These are phyloP conservation scores for Agrotis exclamationis DNA, from an alignment of 2,888 invertebrate species.

Conservation along the genomic window DNA sequence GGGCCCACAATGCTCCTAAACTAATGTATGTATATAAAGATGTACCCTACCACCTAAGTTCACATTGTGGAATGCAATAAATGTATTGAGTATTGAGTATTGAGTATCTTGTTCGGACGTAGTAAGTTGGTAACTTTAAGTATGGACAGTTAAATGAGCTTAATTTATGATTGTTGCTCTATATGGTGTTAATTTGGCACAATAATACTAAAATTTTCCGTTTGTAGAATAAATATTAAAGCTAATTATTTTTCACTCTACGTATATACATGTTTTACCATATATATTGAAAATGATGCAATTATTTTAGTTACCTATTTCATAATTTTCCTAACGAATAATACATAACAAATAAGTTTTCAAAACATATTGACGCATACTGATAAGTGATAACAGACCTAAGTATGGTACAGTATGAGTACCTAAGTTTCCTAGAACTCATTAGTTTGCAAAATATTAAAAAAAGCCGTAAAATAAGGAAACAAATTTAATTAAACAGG, in stretches of 20 bases:
- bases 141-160: slow-evolving; percentile 34
- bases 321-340: slow-evolving; percentile 10
- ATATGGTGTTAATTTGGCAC: slow-evolving; percentile 31
- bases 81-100: too few relatives aligned
- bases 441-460: slow-evolving; percentile 44
- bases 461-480: slow-evolving; percentile 52
- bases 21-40: too few relatives aligned
- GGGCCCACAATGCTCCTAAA: too few relatives aligned
- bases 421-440: slow-evolving; percentile 29
- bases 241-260: too few relatives aligned
- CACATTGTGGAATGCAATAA: too few relatives aligned
- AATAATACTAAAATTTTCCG: background rate
- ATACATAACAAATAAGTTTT: background rate
- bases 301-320: slow-evolving; percentile 2
- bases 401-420: too few relatives aligned
- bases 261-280: background rate
- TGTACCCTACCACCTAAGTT: too few relatives aligned
- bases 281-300: background rate
- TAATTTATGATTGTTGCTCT: slow-evolving; percentile 18
- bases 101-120: slow-evolving; percentile 23
- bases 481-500: slow-evolving; percentile 32
- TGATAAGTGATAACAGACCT: background rate
- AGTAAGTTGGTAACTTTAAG: background rate
- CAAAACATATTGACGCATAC: slow-evolving; percentile 24
- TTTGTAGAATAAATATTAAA: background rate